Conservation (phyloP, 2,113 vertebrate genomes). For the Albula goreensis region DNA sequence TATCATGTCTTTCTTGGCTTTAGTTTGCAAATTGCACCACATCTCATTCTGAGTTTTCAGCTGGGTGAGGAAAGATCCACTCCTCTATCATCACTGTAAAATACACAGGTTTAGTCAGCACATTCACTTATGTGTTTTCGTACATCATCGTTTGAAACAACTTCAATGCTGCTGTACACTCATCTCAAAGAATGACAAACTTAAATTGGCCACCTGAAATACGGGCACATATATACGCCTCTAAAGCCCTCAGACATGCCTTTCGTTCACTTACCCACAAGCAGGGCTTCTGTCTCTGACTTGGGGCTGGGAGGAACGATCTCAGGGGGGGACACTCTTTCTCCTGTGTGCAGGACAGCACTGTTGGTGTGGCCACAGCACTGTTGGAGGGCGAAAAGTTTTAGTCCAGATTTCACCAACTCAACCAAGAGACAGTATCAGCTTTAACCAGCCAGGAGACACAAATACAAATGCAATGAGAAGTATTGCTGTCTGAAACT, state of each 20-base stretch:
- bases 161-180: too few species aligned
- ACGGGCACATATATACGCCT: background rate
- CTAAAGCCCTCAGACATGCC: background rate
- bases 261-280: background rate
- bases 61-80: background rate
- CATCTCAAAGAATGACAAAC: too few species aligned
- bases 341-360: constrained; percentile 3
- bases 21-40: constrained; percentile 48
- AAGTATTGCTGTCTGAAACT: background rate
- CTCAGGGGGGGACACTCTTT: background rate
- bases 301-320: background rate
- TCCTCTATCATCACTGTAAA: background rate
- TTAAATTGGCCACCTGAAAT: too few species aligned
- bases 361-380: background rate
- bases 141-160: background rate
- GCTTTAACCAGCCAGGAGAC: background rate
- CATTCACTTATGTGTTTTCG: background rate
- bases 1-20: constrained; percentile 62
- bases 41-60: constrained; percentile 4
- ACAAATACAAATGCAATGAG: background rate
- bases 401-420: background rate
- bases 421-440: background rate
- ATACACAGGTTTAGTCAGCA: background rate
- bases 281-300: constrained; percentile 2
- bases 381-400: background rate